These are phyloP conservation scores for Tupaia tana DNA, from an alignment of 2,113 vertebrate species.

Conservation along the genomic window DNA sequence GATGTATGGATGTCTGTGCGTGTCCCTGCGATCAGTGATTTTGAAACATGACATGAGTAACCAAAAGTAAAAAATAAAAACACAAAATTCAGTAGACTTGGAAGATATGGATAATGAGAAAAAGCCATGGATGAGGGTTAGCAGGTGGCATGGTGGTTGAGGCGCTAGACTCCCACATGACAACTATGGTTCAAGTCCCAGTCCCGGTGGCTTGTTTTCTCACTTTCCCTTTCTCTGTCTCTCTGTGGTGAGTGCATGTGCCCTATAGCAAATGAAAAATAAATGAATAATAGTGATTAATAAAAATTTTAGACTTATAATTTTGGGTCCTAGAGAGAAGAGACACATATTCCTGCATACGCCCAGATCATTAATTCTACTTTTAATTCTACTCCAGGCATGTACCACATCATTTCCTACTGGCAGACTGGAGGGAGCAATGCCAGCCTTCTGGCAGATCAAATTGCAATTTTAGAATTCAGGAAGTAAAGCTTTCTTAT, in stretches of 20 bases:
- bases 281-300: too few species aligned
- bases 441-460: conserved; percentile 41
- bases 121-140: too few species aligned
- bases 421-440: conserved; percentile 31
- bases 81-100: background rate
- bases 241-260: too few species aligned
- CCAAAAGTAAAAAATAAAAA: background rate
- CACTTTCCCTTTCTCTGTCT: too few species aligned
- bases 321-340: background rate
- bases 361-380: conserved; percentile 16
- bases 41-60: background rate
- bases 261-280: too few species aligned
- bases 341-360: background rate
- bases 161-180: too few species aligned
- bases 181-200: too few species aligned
- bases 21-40: background rate
- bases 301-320: background rate
- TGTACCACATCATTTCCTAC: conserved; percentile 34
- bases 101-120: background rate
- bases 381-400: conserved; percentile 29
- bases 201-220: too few species aligned
- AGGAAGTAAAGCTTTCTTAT: conserved; percentile 69
- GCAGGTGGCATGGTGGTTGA: too few species aligned
- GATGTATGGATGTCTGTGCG: background rate
- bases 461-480: conserved; percentile 67